A percentile compares a stretch with the other conserved stretches of the same genome.
These are phyloP conservation scores for Schizotus pectinicornis DNA, from an alignment of 2,888 invertebrate species.

Conservation along the genomic window DNA sequence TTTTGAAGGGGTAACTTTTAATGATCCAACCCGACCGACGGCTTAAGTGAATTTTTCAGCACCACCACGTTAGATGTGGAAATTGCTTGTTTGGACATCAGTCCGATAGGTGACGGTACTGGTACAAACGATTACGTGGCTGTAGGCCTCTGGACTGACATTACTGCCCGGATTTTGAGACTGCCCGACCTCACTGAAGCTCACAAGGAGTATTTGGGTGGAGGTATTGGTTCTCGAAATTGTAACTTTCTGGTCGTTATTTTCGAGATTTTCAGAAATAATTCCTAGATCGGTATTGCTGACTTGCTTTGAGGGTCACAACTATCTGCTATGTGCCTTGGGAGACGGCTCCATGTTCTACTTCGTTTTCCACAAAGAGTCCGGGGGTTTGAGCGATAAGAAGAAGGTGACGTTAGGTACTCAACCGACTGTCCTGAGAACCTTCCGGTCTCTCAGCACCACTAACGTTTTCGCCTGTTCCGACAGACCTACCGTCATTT, in stretches of 20 bases:
- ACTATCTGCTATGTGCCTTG: slow-evolving; percentile 88
- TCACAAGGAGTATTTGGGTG: slow-evolving; percentile 86
- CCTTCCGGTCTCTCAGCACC: slow-evolving; percentile 88
- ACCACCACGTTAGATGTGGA: slow-evolving; percentile 86
- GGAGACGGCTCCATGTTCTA: slow-evolving; percentile 99
- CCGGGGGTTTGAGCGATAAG: slow-evolving; percentile 80
- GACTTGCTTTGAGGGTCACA: slow-evolving; percentile 91
- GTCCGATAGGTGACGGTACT: slow-evolving; percentile 72
- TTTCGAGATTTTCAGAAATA: slow-evolving; percentile 71
- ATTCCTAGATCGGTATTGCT: slow-evolving; percentile 95
- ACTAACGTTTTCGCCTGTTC: slow-evolving; percentile 99
- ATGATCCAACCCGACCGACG: not conserved
- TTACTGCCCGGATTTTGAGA: slow-evolving; percentile 85
- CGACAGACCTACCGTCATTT: slow-evolving; percentile 97
- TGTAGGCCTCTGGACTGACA: slow-evolving; percentile 97
- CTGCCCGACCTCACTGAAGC: slow-evolving; percentile 82
- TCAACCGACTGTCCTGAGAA: slow-evolving; percentile 91
- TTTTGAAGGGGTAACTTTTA: slow-evolving; percentile 63
- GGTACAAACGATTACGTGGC: slow-evolving; percentile 77
- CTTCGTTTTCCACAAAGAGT: slow-evolving; percentile 80
- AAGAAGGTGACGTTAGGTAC: slow-evolving; percentile 98
- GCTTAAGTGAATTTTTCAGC: slow-evolving; percentile 48
- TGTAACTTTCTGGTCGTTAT: not conserved
- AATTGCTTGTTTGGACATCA: slow-evolving; percentile 94
- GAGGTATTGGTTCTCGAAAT: slow-evolving; percentile 62